A percentile compares a stretch with the other conserved stretches of the same genome.
Conservation (phyloP, 1,140 invertebrate species). For the Stegodyphus dumicola region DNA sequence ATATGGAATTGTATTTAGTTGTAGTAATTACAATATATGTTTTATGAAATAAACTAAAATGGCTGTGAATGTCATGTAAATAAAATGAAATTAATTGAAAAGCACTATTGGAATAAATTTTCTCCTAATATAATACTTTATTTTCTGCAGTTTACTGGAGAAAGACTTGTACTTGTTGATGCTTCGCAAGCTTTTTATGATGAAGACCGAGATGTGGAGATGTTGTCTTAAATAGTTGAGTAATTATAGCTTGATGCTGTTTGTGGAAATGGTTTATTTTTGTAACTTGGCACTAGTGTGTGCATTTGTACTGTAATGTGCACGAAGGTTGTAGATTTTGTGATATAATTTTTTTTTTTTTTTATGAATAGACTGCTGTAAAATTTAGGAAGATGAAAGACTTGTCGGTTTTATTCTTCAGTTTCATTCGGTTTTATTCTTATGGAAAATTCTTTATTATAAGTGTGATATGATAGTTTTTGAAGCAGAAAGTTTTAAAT, state of each 20-base stretch:
- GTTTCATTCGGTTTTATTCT: no score
- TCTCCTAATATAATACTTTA: neutral
- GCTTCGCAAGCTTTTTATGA: constrained; percentile 25
- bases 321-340: neutral
- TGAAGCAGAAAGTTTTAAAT: no score
- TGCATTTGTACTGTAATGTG: neutral
- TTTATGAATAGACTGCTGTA: neutral
- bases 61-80: neutral
- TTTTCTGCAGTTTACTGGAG: constrained; percentile 5
- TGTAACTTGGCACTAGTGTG: neutral
- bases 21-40: neutral
- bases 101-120: neutral
- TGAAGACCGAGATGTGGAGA: constrained; percentile 35
- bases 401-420: no score
- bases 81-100: neutral
- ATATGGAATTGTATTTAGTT: neutral
- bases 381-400: neutral
- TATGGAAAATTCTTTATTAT: no score
- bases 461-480: no score
- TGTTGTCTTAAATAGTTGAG: constrained; percentile 9
- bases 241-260: neutral
- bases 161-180: constrained; percentile 42
- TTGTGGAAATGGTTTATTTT: neutral
- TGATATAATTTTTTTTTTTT: constrained; percentile 5
- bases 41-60: neutral